Base-by-base conservation (phyloP, 2,797 vertebrate genomes). In the Liasis olivaceus region DNA sequence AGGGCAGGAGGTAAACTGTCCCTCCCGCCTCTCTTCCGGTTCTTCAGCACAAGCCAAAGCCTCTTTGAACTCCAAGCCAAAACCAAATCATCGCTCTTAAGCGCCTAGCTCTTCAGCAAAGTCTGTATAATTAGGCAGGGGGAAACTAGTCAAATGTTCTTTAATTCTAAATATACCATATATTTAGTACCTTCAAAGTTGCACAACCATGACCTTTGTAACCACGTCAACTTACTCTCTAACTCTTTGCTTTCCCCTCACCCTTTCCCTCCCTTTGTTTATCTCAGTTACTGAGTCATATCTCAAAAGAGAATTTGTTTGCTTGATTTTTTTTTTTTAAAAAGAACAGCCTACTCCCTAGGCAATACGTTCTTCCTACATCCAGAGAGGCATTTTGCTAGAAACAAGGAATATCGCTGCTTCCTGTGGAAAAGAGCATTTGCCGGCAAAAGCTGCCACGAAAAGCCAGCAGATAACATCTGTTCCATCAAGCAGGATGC, bases 281-380 rank as follows among this genome's bases (percentile, higher is more conserved):
- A 88, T 87, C 95, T 95, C 94, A 64, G 81, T 91, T 81, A 91
- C 94, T 90, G 92, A 90, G 64, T 90, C 89, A 81, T n/a, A 59
- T 87, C 84, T 93, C 63, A 54, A 62, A 93, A 62, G 56, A 62
- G 85, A 87, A 77, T 26, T 56, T 77, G 28, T 17, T 72, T 47
- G 7, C 89, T 90, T n/a, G 24, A 12, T 24, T 81, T 88, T 62
- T 72, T 77, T 72, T 5, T 69, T 72, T 22, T 3, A 4, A 8
- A 6, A 69, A 84, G 88, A 88, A 63, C 9, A 42, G 66, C 22
- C 36, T 31, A 36, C 89, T 87, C 24, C 36, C 47, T n/a, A 51
- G 56, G 88, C 26, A 62, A 31, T 4, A 56, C n/a, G 28, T 69
- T 8, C 66, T 54, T 87, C 72, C 72, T 59, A 8, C 11, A 36